Conservation (phyloP, 2,888 invertebrate genomes). For the Noctua janthe region DNA sequence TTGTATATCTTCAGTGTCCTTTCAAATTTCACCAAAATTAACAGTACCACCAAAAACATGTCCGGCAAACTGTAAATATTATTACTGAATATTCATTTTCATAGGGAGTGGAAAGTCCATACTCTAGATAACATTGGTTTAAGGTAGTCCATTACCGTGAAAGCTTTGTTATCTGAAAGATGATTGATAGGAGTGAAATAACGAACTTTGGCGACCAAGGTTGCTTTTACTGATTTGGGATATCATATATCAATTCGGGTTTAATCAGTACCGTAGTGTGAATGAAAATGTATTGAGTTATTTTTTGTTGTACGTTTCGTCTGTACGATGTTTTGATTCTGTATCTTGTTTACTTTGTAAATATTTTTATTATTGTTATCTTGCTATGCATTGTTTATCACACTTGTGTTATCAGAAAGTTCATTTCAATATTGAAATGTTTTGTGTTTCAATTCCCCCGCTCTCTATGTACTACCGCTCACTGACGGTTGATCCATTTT, state of each 20-base stretch:
- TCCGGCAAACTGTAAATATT: conserved; percentile 41
- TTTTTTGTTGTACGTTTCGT: neutral
- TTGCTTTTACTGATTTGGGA: conserved; percentile 40
- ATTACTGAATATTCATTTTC: conserved; percentile 50
- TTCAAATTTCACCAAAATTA: conserved; percentile 5
- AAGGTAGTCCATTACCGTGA: conserved; percentile 85
- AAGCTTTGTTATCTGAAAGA: conserved; percentile 85
- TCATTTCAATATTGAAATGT: neutral
- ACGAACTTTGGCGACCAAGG: conserved; percentile 41
- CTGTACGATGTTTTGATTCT: neutral
- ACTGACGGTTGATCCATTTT: too few relatives aligned
- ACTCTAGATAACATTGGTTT: conserved; percentile 79
- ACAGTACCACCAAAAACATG: conserved; percentile 47
- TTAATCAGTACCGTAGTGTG: conserved; percentile 20
- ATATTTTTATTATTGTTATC: neutral
- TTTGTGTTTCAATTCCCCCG: neutral
- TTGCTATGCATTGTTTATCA: neutral
- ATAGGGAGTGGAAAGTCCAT: conserved; percentile 41
- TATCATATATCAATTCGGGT: conserved; percentile 41
- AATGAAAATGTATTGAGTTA: neutral
- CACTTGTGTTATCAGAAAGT: neutral
- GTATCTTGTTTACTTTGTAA: neutral
- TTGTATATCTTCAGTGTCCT: neutral
- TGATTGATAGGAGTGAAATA: conserved; percentile 71
- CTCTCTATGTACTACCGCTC: too few relatives aligned